Conservation (phyloP, 2,113 vertebrate species). For the Colossoma macropomum region DNA sequence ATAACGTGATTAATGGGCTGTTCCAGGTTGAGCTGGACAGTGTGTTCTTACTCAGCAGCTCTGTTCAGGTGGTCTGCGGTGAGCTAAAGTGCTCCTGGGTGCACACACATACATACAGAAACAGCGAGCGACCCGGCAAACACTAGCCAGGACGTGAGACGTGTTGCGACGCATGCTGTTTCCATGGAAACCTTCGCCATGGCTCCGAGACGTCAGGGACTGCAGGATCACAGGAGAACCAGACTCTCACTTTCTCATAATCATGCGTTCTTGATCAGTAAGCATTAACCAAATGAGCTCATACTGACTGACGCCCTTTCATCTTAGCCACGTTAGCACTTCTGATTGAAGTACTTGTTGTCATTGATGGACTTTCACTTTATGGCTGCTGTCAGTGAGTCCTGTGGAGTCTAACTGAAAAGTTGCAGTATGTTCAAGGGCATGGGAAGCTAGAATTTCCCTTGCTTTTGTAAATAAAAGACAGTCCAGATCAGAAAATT, state of each 20-base stretch:
- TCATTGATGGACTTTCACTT: too few species aligned
- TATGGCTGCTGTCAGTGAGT: too few species aligned
- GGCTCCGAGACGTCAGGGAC: constrained; percentile 43
- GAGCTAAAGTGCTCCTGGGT: too few species aligned
- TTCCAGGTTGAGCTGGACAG: neutral
- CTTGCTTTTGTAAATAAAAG: too few species aligned
- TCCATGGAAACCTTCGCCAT: constrained; percentile 52
- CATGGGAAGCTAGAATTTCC: too few species aligned
- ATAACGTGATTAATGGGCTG: neutral
- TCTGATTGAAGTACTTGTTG: neutral
- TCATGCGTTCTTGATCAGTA: constrained; percentile 5
- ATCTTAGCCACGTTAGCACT: too few species aligned
- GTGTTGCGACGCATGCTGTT: constrained; percentile 39
- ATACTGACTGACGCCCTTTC: neutral
- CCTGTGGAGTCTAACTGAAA: too few species aligned
- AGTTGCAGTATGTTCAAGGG: too few species aligned
- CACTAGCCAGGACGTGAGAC: constrained; percentile 27
- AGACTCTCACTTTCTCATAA: constrained; percentile 5
- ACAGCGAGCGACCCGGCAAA: constrained; percentile 35
- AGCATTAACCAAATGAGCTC: neutral
- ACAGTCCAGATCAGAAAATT: too few species aligned
- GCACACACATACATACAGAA: neutral
- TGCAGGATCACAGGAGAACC: constrained; percentile 32
- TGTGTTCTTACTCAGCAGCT: neutral
- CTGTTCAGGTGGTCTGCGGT: neutral